These are phyloP conservation scores for Hydrochoerus hydrochaeris DNA, from an alignment of 2,113 vertebrate species.

Conservation along the genomic window DNA sequence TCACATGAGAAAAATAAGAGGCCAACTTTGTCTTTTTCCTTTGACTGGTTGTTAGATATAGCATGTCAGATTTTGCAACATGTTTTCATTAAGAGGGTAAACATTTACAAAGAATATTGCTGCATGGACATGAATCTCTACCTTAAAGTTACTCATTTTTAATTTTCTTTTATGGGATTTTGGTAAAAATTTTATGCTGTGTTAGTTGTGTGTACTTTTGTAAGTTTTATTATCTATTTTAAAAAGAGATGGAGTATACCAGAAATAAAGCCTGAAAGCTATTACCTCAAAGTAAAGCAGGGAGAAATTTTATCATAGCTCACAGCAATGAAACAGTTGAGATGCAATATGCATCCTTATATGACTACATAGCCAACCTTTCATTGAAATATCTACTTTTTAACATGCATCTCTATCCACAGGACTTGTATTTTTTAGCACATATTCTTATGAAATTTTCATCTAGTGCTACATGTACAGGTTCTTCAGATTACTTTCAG, in stretches of 20 bases:
- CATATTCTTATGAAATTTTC: neutral
- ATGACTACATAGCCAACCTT: neutral
- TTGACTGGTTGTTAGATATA: neutral
- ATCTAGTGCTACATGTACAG: accelerated
- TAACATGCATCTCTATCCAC: accelerated
- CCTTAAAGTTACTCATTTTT: neutral
- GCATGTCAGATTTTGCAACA: neutral
- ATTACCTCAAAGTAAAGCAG: neutral
- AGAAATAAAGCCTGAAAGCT: neutral
- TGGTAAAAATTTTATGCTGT: neutral
- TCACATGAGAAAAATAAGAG: neutral
- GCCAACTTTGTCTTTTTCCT: neutral
- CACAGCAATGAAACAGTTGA: neutral
- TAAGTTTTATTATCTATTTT: neutral
- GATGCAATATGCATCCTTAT: neutral
- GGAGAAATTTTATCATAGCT: neutral
- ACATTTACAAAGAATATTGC: neutral
- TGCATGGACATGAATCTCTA: neutral
- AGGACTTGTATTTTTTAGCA: neutral
- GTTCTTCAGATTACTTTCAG: neutral
- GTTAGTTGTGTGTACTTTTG: neutral
- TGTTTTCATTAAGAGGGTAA: neutral
- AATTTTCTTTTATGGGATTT: neutral
- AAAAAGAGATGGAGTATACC: neutral
- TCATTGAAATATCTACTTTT: neutral